Base-by-base conservation (phyloP, 2,888 invertebrate species). In the Coelinius sp. region DNA sequence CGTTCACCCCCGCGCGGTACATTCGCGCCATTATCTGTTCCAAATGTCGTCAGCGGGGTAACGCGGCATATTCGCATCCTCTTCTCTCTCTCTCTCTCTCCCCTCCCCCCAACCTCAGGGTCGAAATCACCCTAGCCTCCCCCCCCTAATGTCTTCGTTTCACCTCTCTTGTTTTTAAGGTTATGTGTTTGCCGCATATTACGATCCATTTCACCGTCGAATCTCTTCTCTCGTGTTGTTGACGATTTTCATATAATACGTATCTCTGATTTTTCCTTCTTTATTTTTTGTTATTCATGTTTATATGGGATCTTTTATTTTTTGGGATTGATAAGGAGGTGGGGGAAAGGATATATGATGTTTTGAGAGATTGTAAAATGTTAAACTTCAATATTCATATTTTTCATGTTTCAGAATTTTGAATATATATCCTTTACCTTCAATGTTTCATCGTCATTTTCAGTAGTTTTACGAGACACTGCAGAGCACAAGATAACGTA, bases 21-120 rank as follows among this genome's bases (percentile, higher is more conserved):
- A 86, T 87, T 87, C 86, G 83, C 86, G 83, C 87, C 86, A 86
- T 87, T 87, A 87, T 87, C 87, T 85, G 85, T 85, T 86, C 86
- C 86, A 84, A 87, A 87, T 86, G 87, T 87, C 87, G 86, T 86
- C 86, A 84, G 81, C 84, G 83, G 81, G 82, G 82, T 77, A 79
- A 76, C 77, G 77, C 80, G 71, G 76, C 73, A 76, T 75, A 75
- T 76, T 62, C 67, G 74, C 75, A 75, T 76, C 76, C 53, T 76
- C 70, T 49, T 59, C 73, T 24, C 35, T 44, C 72, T 22, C 49
- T 35, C 63, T 56, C 71, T 69, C 63, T 17, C 25, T 56, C 64
- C 24, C 20, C 59, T 17, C n/a, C 67, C 66, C 22, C 46, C 8
- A 35, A 35, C 38, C 53, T 27, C 25, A 53, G 49, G 53, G 46